A percentile compares a stretch with the other conserved stretches of the same genome.
These are phyloP conservation scores for Charina bottae DNA, from an alignment of 2,113 vertebrate genomes.

Conservation along the genomic window DNA sequence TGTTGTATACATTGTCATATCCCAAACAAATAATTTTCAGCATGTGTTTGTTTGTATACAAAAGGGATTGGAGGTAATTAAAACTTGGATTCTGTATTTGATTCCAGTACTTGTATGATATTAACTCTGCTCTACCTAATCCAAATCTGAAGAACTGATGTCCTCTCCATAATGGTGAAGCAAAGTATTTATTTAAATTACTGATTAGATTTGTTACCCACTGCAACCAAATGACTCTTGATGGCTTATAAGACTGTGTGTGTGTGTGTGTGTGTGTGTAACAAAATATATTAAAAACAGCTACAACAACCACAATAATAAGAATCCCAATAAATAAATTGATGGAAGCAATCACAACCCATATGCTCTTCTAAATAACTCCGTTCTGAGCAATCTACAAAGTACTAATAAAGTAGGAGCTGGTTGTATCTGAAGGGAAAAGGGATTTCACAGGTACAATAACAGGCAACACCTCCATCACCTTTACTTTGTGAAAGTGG, in stretches of 20 bases:
- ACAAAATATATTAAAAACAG: not conserved
- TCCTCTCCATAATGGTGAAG: not conserved
- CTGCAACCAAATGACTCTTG: not conserved
- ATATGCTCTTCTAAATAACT: not conserved
- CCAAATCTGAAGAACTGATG: not conserved
- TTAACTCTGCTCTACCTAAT: not conserved
- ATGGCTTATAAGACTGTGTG: not conserved
- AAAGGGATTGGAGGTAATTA: not conserved
- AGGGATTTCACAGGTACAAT: not conserved
- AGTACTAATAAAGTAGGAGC: not conserved
- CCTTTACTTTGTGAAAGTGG: not conserved
- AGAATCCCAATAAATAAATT: not conserved
- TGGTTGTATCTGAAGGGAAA: not conserved
- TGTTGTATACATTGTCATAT: not conserved
- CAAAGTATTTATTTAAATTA: not conserved
- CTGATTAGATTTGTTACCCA: not conserved
- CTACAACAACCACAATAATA: not conserved
- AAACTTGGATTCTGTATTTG: not conserved
- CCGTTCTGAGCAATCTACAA: not conserved
- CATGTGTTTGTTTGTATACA: not conserved
- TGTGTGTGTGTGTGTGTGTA: not conserved
- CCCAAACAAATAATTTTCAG: not conserved
- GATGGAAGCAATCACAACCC: not conserved
- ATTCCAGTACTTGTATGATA: not conserved
- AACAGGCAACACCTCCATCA: not conserved